Evolutionary conservation across 2,888 invertebrate species (phyloP), one percentile per base, ranked within the genome.

Genomic region (Catocala sponsa): DNA sequence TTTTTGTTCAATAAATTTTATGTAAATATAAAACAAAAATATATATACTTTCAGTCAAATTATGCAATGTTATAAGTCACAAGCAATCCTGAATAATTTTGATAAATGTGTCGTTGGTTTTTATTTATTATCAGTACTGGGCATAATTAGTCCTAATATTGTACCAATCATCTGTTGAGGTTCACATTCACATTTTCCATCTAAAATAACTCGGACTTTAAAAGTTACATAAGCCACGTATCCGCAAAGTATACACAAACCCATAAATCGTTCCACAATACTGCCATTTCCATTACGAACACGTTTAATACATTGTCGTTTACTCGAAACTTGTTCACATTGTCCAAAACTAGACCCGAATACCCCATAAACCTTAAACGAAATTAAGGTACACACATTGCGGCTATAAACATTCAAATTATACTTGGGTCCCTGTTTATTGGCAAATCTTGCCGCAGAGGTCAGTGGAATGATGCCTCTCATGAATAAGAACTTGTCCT

Each of bases 401-500:
- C 58, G 49, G 78, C 65, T 72, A 71, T 79, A 76, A 81, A 85
- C 81, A 82, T 85, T 82, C 74, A 81, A 83, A 84, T 80, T 79
- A 83, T 78, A 74, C 81, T 78, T 63, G 56, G 78, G 77, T 71
- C 70, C 66, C 63, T 51, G 64, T 73, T 78, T 83, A 83, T 83
- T 83, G 77, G 76, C 69, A 79, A 81, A 81, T 81, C 82, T 80
- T 80, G 73, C 70, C 72, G 62, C 73, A 74, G 65, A 80, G 83
- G 83, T 83, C 80, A 80, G 70, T 46, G 66, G 63, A 75, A 79
- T 76, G 75, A 74, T 77, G 74, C 67, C 72, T 65, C 79, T 84
- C 83, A 83, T 86, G 84, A 88, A 84, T 84, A 84, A 76, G 64
- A 58, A 53, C 78, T 72, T 82, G 82, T 82, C 77, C 72, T 68